Base-by-base conservation (phyloP, 2,113 vertebrate species). In the Jaculus jaculus region DNA sequence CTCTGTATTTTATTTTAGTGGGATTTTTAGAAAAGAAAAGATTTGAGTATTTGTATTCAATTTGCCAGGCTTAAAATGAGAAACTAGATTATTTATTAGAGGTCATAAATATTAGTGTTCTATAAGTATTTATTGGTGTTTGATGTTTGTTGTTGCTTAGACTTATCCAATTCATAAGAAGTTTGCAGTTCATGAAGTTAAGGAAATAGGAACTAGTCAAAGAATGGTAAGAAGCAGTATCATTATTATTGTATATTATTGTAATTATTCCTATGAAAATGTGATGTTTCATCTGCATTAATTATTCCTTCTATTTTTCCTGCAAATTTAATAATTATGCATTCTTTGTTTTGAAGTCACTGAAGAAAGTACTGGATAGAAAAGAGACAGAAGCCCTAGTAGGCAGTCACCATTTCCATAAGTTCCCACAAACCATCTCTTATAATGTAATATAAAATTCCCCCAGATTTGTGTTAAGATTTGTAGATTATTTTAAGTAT, bases 51-150 rank as follows among this genome's bases (percentile, higher is more conserved):
- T 94, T 94, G 47, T 81, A 54, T 91, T 92, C 61, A 72, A 13
- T 86, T 72, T 93, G n/a, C 81, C 51, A 79, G 75, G 47, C 74
- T 68, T 91, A n/a, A n/a, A 89, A 78, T 91, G 63, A 95, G 66
- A 93, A 90, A 73, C 16, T 32, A 83, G 30, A 83, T 93, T 74
- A 89, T 92, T 93, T 78, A 88, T 94, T 69, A 66, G 16, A 94
- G 60, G 75, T 91, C 94, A 90, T 89, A 89, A 82, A 69, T 89
- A 34, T 92, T 92, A 92, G 51, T 89, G 80, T 94, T 95, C 87
- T 34, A 13, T 85, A 93, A 61, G 23, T 89, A 74, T 92, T 80
- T 92, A 80, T 73, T 86, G 47, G 37, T 93, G 28, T 91, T 96
- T 68, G 20, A 26, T 94, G 32, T 95, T 96, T 72, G n/a, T 42